Evolutionary conservation across 2,797 vertebrate genomes (phyloP).

Genomic region (Coilia nasus): DNA sequence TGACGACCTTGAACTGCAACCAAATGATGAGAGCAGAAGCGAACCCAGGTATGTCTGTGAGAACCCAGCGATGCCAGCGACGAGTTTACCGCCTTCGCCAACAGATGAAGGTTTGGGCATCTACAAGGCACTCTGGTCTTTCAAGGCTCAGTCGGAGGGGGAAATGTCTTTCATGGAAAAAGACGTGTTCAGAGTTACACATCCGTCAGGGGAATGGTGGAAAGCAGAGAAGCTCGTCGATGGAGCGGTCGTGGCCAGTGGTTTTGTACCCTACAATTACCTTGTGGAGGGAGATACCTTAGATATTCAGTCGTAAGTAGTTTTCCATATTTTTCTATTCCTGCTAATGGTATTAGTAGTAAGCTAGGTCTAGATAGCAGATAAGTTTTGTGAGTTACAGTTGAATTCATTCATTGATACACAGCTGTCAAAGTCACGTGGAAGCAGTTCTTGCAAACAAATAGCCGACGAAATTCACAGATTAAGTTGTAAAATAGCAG

Average conservation of each 20-base stretch:
- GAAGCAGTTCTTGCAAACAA: too few species aligned
- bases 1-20: too few species aligned
- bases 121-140: slow-evolving; percentile 66
- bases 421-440: too few species aligned
- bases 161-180: slow-evolving; percentile 67
- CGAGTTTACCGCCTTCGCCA: background rate
- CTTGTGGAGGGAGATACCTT: slow-evolving; percentile 55
- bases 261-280: slow-evolving; percentile 51
- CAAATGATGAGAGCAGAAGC: too few species aligned
- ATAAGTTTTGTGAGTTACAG: too few species aligned
- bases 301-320: slow-evolving; percentile 64
- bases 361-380: too few species aligned
- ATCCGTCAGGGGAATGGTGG: slow-evolving; percentile 66
- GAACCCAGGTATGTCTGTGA: background rate
- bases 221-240: slow-evolving; percentile 21
- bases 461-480: too few species aligned
- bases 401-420: too few species aligned
- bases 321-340: too few species aligned
- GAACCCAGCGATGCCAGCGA: background rate
- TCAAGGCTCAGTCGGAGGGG: slow-evolving; percentile 47
- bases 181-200: slow-evolving; percentile 59
- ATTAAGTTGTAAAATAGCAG: too few species aligned
- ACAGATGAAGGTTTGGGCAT: background rate
- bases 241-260: slow-evolving; percentile 48
- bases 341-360: too few species aligned